A percentile compares a stretch with the other conserved stretches of the same genome.
Evolutionary conservation across 2,888 invertebrate species (phyloP).

Genomic region (Oscheius sp.): DNA sequence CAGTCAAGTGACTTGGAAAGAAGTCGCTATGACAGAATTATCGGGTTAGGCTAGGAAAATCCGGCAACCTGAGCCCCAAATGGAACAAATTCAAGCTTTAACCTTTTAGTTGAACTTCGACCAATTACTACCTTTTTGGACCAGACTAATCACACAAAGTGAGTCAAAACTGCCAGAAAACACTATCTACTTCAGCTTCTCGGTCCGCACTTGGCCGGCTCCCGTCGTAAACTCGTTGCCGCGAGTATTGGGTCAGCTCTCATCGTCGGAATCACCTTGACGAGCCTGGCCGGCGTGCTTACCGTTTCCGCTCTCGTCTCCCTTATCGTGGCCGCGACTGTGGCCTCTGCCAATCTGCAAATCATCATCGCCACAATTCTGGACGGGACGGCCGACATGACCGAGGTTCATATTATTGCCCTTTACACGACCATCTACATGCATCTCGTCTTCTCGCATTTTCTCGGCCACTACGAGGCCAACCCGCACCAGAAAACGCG

Average conservation of each 20-base stretch:
- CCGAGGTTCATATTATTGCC: slow-evolving; percentile 17
- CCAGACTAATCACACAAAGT: no score
- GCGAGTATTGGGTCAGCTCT: slow-evolving; percentile 10
- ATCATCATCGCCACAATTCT: slow-evolving; percentile 20
- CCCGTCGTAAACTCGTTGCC: slow-evolving; percentile 8
- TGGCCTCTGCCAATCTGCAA: slow-evolving; percentile 27
- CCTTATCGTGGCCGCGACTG: neutral
- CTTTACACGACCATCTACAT: neutral
- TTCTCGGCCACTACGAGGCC: no score
- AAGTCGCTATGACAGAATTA: no score
- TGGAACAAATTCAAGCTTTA: no score
- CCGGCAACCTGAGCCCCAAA: no score
- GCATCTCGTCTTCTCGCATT: no score
- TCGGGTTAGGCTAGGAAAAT: no score
- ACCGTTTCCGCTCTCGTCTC: slow-evolving; percentile 4
- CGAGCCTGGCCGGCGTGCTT: neutral
- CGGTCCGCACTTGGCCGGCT: slow-evolving; percentile 18
- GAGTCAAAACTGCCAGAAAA: no score
- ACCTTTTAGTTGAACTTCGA: no score
- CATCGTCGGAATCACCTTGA: neutral
- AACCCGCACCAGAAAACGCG: no score
- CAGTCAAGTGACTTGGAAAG: no score
- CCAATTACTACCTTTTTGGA: no score
- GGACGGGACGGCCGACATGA: slow-evolving; percentile 27
- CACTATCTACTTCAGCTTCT: neutral